Evolutionary conservation across 1,140 invertebrate species (phyloP).

Genomic region (Drusus annulatus): DNA sequence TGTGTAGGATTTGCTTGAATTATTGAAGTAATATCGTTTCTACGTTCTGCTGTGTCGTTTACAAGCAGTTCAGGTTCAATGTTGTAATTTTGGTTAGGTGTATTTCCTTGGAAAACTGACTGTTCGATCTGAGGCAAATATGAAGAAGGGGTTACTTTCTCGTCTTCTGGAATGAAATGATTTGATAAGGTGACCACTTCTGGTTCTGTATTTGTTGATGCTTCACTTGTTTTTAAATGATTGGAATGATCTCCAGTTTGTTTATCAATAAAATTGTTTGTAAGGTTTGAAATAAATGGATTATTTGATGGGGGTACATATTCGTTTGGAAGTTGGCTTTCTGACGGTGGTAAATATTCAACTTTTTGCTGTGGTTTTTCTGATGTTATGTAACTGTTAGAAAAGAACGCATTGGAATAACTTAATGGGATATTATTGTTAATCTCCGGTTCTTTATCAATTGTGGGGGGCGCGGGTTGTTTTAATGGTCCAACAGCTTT

Average conservation of each 20-base stretch:
- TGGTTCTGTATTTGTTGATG: no score
- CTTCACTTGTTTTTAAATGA: no score
- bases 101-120: neutral
- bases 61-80: neutral
- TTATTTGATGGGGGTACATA: no score
- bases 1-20: neutral
- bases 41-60: conserved; percentile 12
- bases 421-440: neutral
- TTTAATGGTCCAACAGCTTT: neutral
- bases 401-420: neutral
- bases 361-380: neutral
- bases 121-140: no score
- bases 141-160: no score
- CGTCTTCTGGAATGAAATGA: no score
- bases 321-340: neutral
- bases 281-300: no score
- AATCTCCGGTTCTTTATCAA: neutral
- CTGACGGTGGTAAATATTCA: neutral
- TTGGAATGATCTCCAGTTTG: no score
- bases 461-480: neutral
- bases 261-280: no score
- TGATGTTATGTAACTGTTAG: neutral
- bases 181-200: no score
- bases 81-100: neutral
- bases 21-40: conserved; percentile 6